These are phyloP conservation scores for Drosophila mettleri DNA, from an alignment of 2,888 invertebrate species.

Conservation along the genomic window DNA sequence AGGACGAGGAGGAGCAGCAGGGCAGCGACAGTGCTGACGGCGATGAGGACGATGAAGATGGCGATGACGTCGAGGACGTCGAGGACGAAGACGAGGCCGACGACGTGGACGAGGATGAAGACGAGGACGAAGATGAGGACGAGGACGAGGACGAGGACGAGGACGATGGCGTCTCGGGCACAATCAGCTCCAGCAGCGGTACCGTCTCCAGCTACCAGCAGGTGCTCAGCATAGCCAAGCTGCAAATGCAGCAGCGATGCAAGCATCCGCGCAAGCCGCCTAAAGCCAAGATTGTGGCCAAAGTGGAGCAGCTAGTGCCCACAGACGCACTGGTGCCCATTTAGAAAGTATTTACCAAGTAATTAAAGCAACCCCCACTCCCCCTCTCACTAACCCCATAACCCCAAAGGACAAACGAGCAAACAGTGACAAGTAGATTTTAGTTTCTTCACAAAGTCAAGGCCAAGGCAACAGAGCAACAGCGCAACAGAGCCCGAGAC, in stretches of 20 bases:
- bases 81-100: slow-evolving; percentile 44
- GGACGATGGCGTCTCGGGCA: slow-evolving; percentile 60
- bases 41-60: slow-evolving; percentile 32
- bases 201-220: slow-evolving; percentile 80
- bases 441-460: slow-evolving; percentile 48
- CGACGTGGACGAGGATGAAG: slow-evolving; percentile 29
- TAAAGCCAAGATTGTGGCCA: slow-evolving; percentile 39
- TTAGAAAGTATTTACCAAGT: slow-evolving; percentile 63
- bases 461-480: background rate
- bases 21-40: slow-evolving; percentile 48
- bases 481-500: slow-evolving; percentile 1
- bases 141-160: slow-evolving; percentile 56
- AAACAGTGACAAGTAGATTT: slow-evolving; percentile 76
- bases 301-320: slow-evolving; percentile 40
- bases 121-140: slow-evolving; percentile 27
- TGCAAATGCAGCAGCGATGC: slow-evolving; percentile 81
- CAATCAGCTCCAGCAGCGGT: slow-evolving; percentile 67
- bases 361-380: slow-evolving; percentile 24
- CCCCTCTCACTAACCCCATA: slow-evolving; percentile 3
- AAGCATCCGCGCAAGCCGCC: slow-evolving; percentile 84
- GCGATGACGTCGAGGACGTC: slow-evolving; percentile 31
- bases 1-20: slow-evolving; percentile 23
- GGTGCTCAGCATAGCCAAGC: slow-evolving; percentile 78
- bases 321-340: slow-evolving; percentile 71
- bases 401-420: slow-evolving; percentile 70